Evolutionary conservation across 2,888 invertebrate genomes (phyloP).

Genomic region (Thereva unica): DNA sequence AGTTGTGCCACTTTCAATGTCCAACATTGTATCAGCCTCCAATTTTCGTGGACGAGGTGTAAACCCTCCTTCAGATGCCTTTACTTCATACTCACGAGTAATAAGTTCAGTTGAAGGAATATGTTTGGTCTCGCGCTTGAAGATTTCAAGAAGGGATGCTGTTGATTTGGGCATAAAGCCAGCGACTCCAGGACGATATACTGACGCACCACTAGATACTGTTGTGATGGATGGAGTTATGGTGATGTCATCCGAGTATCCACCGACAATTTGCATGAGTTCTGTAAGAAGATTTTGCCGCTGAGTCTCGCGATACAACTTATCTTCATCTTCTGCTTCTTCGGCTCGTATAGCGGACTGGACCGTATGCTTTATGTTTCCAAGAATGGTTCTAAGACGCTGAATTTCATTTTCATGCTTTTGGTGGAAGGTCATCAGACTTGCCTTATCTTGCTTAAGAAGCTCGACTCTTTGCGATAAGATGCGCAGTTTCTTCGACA

Average conservation of each 20-base stretch:
- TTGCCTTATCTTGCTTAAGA: slow-evolving; percentile 49
- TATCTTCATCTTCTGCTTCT: slow-evolving; percentile 53
- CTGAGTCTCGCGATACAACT: slow-evolving; percentile 60
- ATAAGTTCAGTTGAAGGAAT: slow-evolving; percentile 43
- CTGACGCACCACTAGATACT: slow-evolving; percentile 52
- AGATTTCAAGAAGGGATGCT: slow-evolving; percentile 49
- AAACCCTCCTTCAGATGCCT: slow-evolving; percentile 45
- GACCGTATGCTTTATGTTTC: slow-evolving; percentile 66
- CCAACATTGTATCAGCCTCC: slow-evolving; percentile 48
- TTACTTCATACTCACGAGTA: slow-evolving; percentile 43
- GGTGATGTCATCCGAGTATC: slow-evolving; percentile 47
- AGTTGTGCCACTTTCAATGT: slow-evolving; percentile 53
- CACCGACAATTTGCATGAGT: slow-evolving; percentile 54
- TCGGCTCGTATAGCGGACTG: slow-evolving; percentile 61
- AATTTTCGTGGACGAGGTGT: slow-evolving; percentile 43
- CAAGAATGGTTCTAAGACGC: slow-evolving; percentile 63
- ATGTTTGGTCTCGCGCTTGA: slow-evolving; percentile 48
- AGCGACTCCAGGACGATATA: slow-evolving; percentile 68
- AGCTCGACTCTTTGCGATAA: slow-evolving; percentile 54
- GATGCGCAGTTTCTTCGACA: slow-evolving; percentile 59
- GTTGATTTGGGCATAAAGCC: slow-evolving; percentile 67
- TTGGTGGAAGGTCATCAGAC: slow-evolving; percentile 52
- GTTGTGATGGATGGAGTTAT: slow-evolving; percentile 54
- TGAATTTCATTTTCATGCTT: slow-evolving; percentile 60
- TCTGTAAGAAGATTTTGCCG: slow-evolving; percentile 64